phyloP scores from a whole-genome alignment of 35 echinoderm and acorn worm genomes.

The Apostichopus parvimensis region DNA sequence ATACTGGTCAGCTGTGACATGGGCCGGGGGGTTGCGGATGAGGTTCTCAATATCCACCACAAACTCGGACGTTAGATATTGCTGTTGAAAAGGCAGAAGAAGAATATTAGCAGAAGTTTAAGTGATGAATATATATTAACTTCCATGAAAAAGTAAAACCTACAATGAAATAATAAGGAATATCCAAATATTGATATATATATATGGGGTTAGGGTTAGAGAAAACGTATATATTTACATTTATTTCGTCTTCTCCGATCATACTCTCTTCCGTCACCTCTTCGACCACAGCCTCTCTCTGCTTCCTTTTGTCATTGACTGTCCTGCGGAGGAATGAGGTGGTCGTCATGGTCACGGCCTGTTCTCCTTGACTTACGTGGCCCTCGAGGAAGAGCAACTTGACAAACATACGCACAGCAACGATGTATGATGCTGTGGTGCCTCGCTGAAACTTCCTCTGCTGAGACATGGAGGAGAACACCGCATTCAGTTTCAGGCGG shows the following conservation, averaged over 20 bases:
- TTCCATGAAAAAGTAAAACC: not conserved
- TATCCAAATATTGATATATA: no score
- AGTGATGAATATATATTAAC: not conserved
- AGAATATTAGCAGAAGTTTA: not conserved
- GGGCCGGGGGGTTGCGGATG: not conserved
- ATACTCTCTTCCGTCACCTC: not conserved
- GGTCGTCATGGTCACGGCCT: not conserved
- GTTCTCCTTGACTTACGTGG: not conserved
- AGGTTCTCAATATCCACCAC: not conserved
- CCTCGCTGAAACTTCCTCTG: not conserved
- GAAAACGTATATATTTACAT: not conserved
- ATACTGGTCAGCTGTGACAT: not conserved
- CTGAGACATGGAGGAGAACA: not conserved
- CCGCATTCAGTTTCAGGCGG: no score
- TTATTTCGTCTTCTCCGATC: constrained; percentile 6
- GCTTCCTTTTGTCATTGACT: not conserved
- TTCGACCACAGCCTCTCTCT: not conserved
- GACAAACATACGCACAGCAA: not conserved
- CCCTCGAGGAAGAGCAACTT: not conserved
- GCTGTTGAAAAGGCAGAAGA: not conserved
- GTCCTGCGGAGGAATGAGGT: not conserved
- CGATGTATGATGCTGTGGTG: not conserved
- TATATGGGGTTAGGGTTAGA: no score
- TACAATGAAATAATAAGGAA: no score
- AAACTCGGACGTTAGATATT: not conserved